phyloP scores from a whole-genome alignment of 2,888 invertebrate species.

The Andrena dorsata region DNA sequence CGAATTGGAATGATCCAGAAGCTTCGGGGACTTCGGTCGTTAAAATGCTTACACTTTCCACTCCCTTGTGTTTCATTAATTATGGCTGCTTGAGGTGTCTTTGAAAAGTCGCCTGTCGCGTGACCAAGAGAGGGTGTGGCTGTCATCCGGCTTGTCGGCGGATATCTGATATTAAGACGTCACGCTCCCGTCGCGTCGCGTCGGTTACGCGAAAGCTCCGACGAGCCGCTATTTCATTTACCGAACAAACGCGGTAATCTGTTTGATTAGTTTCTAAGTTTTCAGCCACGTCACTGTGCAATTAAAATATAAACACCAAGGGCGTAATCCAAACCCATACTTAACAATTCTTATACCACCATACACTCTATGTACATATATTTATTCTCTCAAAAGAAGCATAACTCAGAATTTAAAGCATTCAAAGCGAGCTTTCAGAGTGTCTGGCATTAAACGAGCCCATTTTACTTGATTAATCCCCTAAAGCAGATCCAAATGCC shows the following conservation, averaged over 20 bases:
- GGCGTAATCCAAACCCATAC: too few relatives aligned
- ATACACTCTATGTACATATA: too few relatives aligned
- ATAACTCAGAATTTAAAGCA: too few relatives aligned
- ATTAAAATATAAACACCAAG: constrained; percentile 9
- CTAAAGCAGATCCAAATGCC: too few relatives aligned
- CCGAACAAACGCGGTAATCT: constrained; percentile 28
- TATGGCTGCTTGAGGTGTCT: constrained; percentile 64
- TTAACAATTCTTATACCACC: too few relatives aligned
- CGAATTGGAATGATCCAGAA: constrained; percentile 39
- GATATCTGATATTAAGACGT: constrained; percentile 74
- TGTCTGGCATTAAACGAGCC: too few relatives aligned
- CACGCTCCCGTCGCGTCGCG: constrained; percentile 43
- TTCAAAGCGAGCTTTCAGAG: too few relatives aligned
- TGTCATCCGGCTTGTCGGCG: constrained; percentile 67
- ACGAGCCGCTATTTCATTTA: constrained; percentile 44
- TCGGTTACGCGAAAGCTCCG: constrained; percentile 42
- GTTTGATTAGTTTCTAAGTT: constrained; percentile 53
- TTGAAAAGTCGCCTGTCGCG: constrained; percentile 75
- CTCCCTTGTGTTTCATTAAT: constrained; percentile 66
- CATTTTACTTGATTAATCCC: too few relatives aligned
- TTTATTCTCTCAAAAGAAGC: too few relatives aligned
- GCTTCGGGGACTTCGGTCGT: constrained; percentile 54
- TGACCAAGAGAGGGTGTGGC: constrained; percentile 78
- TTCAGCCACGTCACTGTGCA: not conserved
- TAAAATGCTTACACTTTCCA: constrained; percentile 63